Conservation (phyloP, 2,888 invertebrate genomes). For the Patella caerulea region DNA sequence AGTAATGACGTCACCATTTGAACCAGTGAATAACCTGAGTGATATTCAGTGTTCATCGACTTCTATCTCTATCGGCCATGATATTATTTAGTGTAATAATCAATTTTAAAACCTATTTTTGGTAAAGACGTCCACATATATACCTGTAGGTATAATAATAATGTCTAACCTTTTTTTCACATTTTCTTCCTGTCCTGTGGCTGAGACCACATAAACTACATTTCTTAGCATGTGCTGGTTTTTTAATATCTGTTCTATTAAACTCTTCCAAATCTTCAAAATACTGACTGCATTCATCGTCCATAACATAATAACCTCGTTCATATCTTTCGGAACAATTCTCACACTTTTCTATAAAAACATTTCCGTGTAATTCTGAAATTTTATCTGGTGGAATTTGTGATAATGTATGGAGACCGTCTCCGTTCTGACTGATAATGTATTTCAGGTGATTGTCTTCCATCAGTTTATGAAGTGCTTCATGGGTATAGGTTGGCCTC, state of each 20-base stretch:
- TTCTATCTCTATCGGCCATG: too few species aligned
- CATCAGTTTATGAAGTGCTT: conserved; percentile 55
- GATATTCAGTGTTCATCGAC: too few species aligned
- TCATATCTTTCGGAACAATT: conserved; percentile 51
- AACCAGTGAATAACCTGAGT: too few species aligned
- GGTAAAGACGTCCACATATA: too few species aligned
- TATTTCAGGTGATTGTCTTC: conserved; percentile 50
- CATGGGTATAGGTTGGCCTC: conserved; percentile 65
- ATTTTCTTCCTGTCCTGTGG: conserved; percentile 61
- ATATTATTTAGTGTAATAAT: too few species aligned
- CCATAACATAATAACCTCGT: conserved; percentile 55
- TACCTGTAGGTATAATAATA: too few species aligned
- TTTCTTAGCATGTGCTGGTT: conserved; percentile 52
- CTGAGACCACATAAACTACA: conserved; percentile 57
- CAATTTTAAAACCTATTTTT: too few species aligned
- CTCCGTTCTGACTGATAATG: conserved; percentile 65
- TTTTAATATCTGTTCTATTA: conserved; percentile 49
- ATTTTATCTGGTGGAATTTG: conserved; percentile 52
- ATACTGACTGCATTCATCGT: conserved; percentile 59
- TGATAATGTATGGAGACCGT: conserved; percentile 61
- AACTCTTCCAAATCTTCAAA: conserved; percentile 60
- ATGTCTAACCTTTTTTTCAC: conserved; percentile 51
- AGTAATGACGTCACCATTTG: too few species aligned
- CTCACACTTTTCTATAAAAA: conserved; percentile 62
- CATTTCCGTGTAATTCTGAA: conserved; percentile 66